Evolutionary conservation across 1,140 invertebrate genomes (phyloP), one percentile per base, ranked within the genome.

Genomic region (Heliconius nattereri): DNA sequence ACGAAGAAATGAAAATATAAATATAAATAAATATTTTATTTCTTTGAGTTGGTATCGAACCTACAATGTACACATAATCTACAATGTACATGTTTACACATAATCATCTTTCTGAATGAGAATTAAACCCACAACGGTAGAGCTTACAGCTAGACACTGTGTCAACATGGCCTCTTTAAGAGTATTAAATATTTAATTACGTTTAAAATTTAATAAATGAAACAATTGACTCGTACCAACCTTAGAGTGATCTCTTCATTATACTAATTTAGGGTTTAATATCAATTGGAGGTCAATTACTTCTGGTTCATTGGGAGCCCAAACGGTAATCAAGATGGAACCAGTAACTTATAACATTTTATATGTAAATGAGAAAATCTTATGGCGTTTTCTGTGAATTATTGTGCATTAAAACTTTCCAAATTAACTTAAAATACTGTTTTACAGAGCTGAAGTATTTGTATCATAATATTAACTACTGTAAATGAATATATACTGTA

Each of bases 221-320:
- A 66, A 66, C 23, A 66, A 66, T 66, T 66, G 57, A 66, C 57
- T 26, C 23, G 57, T 66, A n/a, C 3, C n/a, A 29, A 26, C 57
- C 57, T 66, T 66, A 26, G 11, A 66, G 23, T 23, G 57, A 66
- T 66, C 57, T 66, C 57, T 66, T 66, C 20, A 29, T 66, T 66
- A 66, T 26, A 66, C 57, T 26, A 66, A 66, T 66, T 66, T 66
- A 66, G 57, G 57, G 11, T 66, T 66, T 66, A 66, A 66, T 66
- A 26, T 66, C n/a, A 66, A 66, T 29, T 66, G 57, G 23, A 66
- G 57, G 57, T 66, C 57, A 66, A 66, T 66, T 66, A 66, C 26
- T 26, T 66, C 57, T 66, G 57, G 57, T 26, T 66, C 57, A 66
- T 66, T 66, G 11, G 11, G 8, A 29, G 57, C 57, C 23, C 57